Conservation (phyloP, 2,888 invertebrate species). For the Tenthredo notha region DNA sequence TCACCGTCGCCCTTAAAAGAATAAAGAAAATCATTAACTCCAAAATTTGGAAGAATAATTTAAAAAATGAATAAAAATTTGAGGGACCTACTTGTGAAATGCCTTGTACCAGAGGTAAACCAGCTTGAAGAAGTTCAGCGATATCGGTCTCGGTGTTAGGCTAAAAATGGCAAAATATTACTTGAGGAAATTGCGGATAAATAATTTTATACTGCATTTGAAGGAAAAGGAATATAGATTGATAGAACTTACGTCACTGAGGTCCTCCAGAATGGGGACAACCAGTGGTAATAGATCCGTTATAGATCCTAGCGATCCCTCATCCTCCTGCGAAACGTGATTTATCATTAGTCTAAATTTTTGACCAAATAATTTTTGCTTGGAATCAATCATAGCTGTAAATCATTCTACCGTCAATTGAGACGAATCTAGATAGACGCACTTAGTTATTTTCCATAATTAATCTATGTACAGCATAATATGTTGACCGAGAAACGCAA, state of each 20-base stretch:
- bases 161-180: constrained; percentile 60
- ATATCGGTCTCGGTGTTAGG: constrained; percentile 73
- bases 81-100: constrained; percentile 69
- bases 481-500: neutral
- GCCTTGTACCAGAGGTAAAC: constrained; percentile 71
- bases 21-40: neutral
- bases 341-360: neutral
- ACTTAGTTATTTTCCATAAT: neutral
- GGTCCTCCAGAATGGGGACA: constrained; percentile 74
- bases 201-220: neutral
- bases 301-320: constrained; percentile 71
- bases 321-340: constrained; percentile 56
- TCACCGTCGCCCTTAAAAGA: constrained; percentile 57
- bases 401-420: neutral
- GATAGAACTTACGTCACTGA: constrained; percentile 72
- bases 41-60: neutral
- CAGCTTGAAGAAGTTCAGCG: constrained; percentile 68
- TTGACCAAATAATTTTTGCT: neutral
- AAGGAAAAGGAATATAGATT: neutral
- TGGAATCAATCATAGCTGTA: neutral
- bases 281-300: constrained; percentile 71
- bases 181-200: constrained; percentile 15
- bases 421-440: neutral
- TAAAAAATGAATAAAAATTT: neutral
- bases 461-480: neutral